Conservation (phyloP, 2,888 invertebrate genomes). For the Amblyjoppa fuscipennis region DNA sequence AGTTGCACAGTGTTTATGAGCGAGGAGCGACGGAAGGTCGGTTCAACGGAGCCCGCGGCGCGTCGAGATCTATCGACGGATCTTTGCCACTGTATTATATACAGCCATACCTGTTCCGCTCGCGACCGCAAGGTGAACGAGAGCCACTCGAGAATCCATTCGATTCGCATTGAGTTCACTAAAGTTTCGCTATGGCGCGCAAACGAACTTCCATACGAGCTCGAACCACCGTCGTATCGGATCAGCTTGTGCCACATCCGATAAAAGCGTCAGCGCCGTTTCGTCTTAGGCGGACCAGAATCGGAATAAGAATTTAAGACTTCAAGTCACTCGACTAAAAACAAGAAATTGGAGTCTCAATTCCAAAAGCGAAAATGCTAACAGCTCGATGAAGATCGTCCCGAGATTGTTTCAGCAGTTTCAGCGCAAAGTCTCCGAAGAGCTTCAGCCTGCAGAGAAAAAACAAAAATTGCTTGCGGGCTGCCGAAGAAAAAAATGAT, state of each 20-base stretch:
- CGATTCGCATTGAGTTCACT: slow-evolving; percentile 31
- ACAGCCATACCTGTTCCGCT: slow-evolving; percentile 42
- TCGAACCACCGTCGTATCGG: background rate
- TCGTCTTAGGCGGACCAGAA: background rate
- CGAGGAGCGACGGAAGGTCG: slow-evolving; percentile 50
- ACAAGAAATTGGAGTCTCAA: background rate
- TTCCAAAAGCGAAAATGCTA: background rate
- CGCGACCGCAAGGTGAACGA: slow-evolving; percentile 63
- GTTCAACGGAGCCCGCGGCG: slow-evolving; percentile 35
- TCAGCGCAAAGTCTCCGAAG: too few species aligned
- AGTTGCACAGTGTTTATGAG: slow-evolving; percentile 19
- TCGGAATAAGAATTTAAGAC: background rate
- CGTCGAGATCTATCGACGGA: slow-evolving; percentile 35
- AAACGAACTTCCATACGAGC: slow-evolving; percentile 3
- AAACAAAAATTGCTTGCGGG: too few species aligned
- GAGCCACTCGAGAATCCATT: slow-evolving; percentile 64
- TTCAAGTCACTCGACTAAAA: background rate
- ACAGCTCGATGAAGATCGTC: background rate
- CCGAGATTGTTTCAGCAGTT: background rate
- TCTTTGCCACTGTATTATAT: slow-evolving; percentile 54
- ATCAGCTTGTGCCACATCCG: background rate
- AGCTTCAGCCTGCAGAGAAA: too few species aligned
- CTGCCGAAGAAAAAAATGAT: too few species aligned
- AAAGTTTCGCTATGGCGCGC: slow-evolving; percentile 13
- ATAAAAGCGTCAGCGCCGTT: background rate